phyloP scores from a whole-genome alignment of 2,113 vertebrate species.

The human region GRCh38 chr1:208591501-208592000 shows the following conservation, averaged over 20 bases:
- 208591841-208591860: neutral
- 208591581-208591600: neutral
- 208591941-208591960: neutral
- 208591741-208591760: neutral
- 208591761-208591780: rapidly evolving
- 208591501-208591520: neutral
- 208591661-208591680: neutral
- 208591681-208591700: neutral
- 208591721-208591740: neutral
- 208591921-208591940: rapidly evolving
- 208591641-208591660: neutral
- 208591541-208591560: neutral
- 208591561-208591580: neutral
- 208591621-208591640: neutral
- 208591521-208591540: neutral
- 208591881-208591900: neutral
- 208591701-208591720: neutral
- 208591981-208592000: neutral
- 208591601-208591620: neutral
- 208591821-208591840: neutral
- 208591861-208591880: neutral
- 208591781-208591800: rapidly evolving
- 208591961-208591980: neutral
- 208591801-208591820: neutral
- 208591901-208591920: neutral